phyloP scores from a whole-genome alignment of 2,888 invertebrate genomes.

The Cataglyphis rosenhaueri region DNA sequence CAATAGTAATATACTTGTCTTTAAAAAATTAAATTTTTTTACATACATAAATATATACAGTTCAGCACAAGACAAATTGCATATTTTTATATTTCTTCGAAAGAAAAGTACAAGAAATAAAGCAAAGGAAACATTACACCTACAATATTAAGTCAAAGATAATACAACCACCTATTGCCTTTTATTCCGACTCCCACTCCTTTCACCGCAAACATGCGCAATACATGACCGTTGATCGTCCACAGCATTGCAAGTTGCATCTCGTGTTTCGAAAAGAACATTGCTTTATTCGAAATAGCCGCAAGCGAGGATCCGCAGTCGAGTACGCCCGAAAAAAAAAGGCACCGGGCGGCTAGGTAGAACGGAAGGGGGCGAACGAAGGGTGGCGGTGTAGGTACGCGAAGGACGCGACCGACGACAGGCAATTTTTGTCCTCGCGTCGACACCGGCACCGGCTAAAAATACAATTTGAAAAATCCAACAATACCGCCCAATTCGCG shows the following conservation, averaged over 20 bases:
- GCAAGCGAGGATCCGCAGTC: slow-evolving; percentile 48
- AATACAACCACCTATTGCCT: slow-evolving; percentile 6
- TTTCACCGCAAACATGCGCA: slow-evolving; percentile 7
- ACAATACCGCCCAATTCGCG: slow-evolving; percentile 80
- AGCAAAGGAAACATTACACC: not conserved
- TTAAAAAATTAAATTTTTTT: not conserved
- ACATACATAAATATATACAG: no score
- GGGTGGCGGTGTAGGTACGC: slow-evolving; percentile 37
- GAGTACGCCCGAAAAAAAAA: slow-evolving; percentile 17
- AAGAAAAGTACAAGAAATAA: not conserved
- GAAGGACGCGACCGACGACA: slow-evolving; percentile 63
- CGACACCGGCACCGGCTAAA: slow-evolving; percentile 64
- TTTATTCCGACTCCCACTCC: slow-evolving; percentile 26
- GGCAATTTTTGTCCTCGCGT: slow-evolving; percentile 71
- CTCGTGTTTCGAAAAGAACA: slow-evolving; percentile 56
- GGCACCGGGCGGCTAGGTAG: slow-evolving; percentile 44
- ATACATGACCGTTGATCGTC: slow-evolving; percentile 24
- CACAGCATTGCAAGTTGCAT: slow-evolving; percentile 44
- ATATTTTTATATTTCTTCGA: not conserved
- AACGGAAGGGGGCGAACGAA: not conserved
- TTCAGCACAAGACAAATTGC: not conserved
- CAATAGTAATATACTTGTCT: not conserved
- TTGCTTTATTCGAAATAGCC: slow-evolving; percentile 44
- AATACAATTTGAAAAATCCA: slow-evolving; percentile 80
- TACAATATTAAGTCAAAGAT: not conserved